Percentiles rank a stretch among this genome's conserved stretches.
Conservation (phyloP, 2,888 invertebrate species). For the Lordiphosa fenestrarum region DNA sequence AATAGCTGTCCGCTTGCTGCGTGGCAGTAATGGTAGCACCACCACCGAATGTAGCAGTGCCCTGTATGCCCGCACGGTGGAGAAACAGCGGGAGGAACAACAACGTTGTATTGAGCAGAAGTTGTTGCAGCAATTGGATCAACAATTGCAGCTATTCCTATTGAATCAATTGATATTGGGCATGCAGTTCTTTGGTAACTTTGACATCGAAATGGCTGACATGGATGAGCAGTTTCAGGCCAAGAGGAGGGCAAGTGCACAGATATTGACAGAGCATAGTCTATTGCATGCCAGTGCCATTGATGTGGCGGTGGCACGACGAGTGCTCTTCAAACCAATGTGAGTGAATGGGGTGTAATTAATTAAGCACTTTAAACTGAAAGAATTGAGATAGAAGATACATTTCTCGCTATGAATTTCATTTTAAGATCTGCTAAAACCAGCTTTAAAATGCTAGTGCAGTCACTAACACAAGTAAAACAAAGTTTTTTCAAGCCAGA, state of each 20-base stretch:
- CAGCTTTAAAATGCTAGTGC: too few species aligned
- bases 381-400: too few species aligned
- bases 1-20: conserved; percentile 44
- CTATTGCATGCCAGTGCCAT: conserved; percentile 86
- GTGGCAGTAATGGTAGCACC: conserved; percentile 59
- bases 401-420: too few species aligned
- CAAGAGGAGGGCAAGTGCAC: conserved; percentile 69
- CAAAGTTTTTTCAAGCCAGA: too few species aligned
- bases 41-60: conserved; percentile 53
- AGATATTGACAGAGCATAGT: conserved; percentile 81
- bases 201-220: conserved; percentile 81
- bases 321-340: conserved; percentile 82
- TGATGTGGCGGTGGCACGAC: conserved; percentile 84
- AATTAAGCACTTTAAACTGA: too few species aligned
- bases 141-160: conserved; percentile 85
- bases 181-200: conserved; percentile 90
- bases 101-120: conserved; percentile 75
- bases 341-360: conserved; percentile 47
- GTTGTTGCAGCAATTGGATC: conserved; percentile 82
- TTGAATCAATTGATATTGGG: conserved; percentile 88
- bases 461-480: too few species aligned
- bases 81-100: conserved; percentile 68
- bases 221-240: conserved; percentile 68
- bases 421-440: too few species aligned
- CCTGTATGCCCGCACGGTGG: conserved; percentile 59